Percentiles rank a stretch among this genome's conserved stretches.
Evolutionary conservation across 1,140 invertebrate species (phyloP).

Genomic region (Caenorhabditis inopinata): DNA sequence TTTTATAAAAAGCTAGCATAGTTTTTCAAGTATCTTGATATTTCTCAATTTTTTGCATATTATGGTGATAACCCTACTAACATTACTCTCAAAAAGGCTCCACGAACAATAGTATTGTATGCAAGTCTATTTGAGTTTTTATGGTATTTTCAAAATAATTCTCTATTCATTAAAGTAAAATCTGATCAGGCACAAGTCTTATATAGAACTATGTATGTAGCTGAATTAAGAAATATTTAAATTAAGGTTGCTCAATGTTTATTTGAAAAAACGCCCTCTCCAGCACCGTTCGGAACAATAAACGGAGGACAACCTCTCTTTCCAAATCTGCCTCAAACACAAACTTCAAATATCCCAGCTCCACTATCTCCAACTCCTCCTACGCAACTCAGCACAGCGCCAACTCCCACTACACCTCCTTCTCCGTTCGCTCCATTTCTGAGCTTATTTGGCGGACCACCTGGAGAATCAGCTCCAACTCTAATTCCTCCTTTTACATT

Average conservation of each 20-base stretch:
- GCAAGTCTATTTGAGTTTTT: no score
- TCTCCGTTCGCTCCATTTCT: slow-evolving; percentile 39
- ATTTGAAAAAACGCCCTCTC: neutral
- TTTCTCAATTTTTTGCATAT: no score
- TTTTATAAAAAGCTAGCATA: no score
- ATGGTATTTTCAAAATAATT: no score
- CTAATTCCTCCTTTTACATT: neutral
- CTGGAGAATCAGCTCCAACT: neutral
- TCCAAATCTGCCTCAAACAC: neutral
- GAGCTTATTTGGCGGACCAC: slow-evolving; percentile 18
- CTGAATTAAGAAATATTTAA: no score
- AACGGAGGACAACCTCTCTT: neutral
- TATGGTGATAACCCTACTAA: no score
- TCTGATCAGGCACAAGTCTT: no score
- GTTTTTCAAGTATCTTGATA: no score
- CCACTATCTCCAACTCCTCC: neutral
- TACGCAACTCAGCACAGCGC: neutral
- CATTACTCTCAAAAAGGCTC: no score
- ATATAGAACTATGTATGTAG: no score
- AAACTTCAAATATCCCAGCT: neutral
- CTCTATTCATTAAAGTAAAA: no score
- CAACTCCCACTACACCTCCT: neutral
- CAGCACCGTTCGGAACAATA: neutral
- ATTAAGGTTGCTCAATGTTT: slow-evolving; percentile 4
- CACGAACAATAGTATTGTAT: no score